phyloP scores from a whole-genome alignment of 2,113 vertebrate species.

The Tupaia chinensis region DNA sequence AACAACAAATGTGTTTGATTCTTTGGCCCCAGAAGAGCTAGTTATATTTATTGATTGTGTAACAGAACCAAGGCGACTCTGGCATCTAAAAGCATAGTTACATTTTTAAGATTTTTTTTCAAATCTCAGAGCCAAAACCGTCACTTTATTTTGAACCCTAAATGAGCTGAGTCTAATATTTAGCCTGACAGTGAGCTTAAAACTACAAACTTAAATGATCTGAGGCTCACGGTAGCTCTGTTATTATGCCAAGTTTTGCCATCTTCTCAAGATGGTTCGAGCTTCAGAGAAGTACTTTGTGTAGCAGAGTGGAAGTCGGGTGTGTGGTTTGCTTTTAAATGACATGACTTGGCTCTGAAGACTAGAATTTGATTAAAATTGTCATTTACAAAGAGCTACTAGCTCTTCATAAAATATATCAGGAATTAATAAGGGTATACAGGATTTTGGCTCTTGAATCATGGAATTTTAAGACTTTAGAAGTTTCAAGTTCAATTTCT shows the following conservation, averaged over 20 bases:
- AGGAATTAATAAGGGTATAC: background rate
- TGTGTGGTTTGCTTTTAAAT: background rate
- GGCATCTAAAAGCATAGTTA: slow-evolving; percentile 37
- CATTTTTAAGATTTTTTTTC: background rate
- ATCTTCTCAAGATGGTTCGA: background rate
- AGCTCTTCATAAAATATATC: background rate
- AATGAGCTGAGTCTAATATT: slow-evolving; percentile 48
- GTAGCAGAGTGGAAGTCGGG: background rate
- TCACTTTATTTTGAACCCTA: slow-evolving; percentile 51
- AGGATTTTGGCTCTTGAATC: background rate
- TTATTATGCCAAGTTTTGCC: background rate
- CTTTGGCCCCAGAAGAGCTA: slow-evolving; percentile 44
- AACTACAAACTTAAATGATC: slow-evolving; percentile 36
- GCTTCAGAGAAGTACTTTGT: background rate
- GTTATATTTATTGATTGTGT: slow-evolving; percentile 52
- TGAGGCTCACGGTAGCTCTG: slow-evolving; percentile 13
- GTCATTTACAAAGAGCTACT: background rate
- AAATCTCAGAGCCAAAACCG: slow-evolving; percentile 38
- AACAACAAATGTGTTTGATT: slow-evolving; percentile 35
- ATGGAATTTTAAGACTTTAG: background rate
- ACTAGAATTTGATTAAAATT: background rate
- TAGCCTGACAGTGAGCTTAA: slow-evolving; percentile 25
- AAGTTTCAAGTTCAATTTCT: background rate
- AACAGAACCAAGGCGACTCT: slow-evolving; percentile 52
- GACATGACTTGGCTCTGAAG: background rate